Evolutionary conservation across 2,113 vertebrate genomes (phyloP), one percentile per base, ranked within the genome.

Genomic region (Bufo bufo): DNA sequence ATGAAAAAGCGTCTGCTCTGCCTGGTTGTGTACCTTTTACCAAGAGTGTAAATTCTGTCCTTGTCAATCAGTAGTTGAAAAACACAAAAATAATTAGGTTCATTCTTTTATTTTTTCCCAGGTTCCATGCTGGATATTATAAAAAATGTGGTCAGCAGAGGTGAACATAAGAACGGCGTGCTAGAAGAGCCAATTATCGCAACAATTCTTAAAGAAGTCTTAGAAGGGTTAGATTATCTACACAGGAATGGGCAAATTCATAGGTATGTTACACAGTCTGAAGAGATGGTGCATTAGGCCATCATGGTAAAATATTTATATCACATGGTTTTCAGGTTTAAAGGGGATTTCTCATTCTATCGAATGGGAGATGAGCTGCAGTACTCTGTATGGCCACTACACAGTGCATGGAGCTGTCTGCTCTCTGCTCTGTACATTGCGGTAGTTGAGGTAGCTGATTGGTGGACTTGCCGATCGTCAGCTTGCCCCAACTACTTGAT

Each of bases 71-170:
- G 20, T 8, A 14, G 14, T 7, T 6, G 1, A 9, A 33, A 69
- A 69, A 23, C 5, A 61, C 6, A 45, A 17, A n/a, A 59, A 4
- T 59, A 45, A 11, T 19, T 16, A 50, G n/a, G 10, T 65, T 65
- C 12, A 49, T 17, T 8, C 19, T 72, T 66, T 59, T 33, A 14
- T 87, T 87, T 43, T 49, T 9, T 80, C 90, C 45, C 90, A 99
- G 98, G 98, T 88, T 99, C 98, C 12, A 98, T 99, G 97, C 94
- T 99, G 94, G 98, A 99, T 92, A 98, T 99, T 93, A 98, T 99
- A 93, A 99, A 99, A 92, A 96, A 98, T 92, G 96, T 95, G n/a
- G 94, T 97, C 89, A 97, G 93, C 92, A 95, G 96, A 95, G 98
- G 97, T 52, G 98, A 99, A 74, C 97, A 97, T 89, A 98, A 95